Conservation (phyloP, 2,888 invertebrate genomes). For the Gerosis bhagava region DNA sequence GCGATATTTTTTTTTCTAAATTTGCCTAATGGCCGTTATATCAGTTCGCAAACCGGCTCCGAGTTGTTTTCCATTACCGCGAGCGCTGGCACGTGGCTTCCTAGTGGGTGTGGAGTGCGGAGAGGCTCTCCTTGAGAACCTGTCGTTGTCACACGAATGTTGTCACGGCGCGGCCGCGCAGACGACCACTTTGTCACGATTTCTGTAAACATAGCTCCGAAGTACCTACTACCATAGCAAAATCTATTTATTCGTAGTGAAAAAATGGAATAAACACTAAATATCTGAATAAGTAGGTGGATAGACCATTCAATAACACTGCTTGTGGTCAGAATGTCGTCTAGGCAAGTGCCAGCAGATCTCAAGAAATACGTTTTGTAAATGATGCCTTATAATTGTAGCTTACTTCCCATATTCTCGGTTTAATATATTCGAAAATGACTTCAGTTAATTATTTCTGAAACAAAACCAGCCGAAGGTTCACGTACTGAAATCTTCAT, state of each 20-base stretch:
- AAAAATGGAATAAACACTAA: too few relatives aligned
- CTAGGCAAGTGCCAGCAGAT: too few relatives aligned
- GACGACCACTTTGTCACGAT: conserved; percentile 17
- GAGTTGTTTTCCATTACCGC: conserved; percentile 25
- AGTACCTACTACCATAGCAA: neutral
- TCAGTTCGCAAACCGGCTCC: conserved; percentile 27
- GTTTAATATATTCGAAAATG: too few relatives aligned
- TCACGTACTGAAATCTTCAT: too few relatives aligned
- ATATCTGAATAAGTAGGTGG: too few relatives aligned
- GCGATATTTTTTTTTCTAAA: conserved; percentile 28
- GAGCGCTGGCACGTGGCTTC: conserved; percentile 42
- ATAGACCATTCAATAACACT: too few relatives aligned
- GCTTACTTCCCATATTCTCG: too few relatives aligned
- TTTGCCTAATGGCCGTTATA: conserved; percentile 27
- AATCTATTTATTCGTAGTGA: neutral
- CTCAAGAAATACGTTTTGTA: too few relatives aligned
- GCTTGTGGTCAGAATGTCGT: too few relatives aligned
- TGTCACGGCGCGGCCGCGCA: conserved; percentile 4
- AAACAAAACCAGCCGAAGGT: too few relatives aligned
- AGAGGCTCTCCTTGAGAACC: conserved; percentile 25
- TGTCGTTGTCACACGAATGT: conserved; percentile 19
- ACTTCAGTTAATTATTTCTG: too few relatives aligned
- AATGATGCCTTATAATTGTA: too few relatives aligned
- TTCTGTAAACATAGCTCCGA: conserved; percentile 15
- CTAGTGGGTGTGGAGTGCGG: conserved; percentile 61